Base-by-base conservation (phyloP, 2,888 invertebrate species). In the Yponomeuta malinellus region DNA sequence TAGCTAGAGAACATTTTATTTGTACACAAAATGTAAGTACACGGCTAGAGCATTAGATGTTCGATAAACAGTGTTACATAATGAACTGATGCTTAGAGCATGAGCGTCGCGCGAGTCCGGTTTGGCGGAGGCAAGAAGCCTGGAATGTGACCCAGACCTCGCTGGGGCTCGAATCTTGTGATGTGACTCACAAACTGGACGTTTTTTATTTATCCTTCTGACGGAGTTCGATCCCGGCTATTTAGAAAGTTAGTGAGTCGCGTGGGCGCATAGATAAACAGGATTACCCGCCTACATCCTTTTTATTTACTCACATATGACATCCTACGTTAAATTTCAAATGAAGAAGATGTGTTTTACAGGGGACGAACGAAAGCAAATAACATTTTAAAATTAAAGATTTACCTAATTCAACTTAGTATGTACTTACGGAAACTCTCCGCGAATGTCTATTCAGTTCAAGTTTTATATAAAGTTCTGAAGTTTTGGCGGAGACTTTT, bases 71-170 rank as follows among this genome's bases (percentile, higher is more conserved):
- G 52, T 43, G 52, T 67, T 67, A 33, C 67, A 67, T 67, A 67
- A 67, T 67, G 33, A 67, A 33, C 33, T 8, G 48, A 69, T 23
- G 59, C 15, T 48, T 69, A 69, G 37, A 4, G 59, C 69, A 33
- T 33, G 69, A 43, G 6, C 63, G 73, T 71, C 63, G 71, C 63
- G 71, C 59, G 76, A 75, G 80, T 79, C 81, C 82, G 81, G 82
- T 81, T 82, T 79, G 76, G 76, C 74, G 74, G 74, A 70, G 68
- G 68, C 63, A 69, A 72, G 69, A 71, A 74, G 79, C 75, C 83
- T 83, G 90, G 91, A 90, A 92, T 92, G 91, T 89, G 88, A 90
- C 90, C 91, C 90, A 90, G 85, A 88, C 87, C 84, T 81, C 85
- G 80, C 80, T 79, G 85, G 87, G 85, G 85, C 81, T 80, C 81